Evolutionary conservation across 2,888 invertebrate species (phyloP).

Genomic region (Metallyticus violacea): DNA sequence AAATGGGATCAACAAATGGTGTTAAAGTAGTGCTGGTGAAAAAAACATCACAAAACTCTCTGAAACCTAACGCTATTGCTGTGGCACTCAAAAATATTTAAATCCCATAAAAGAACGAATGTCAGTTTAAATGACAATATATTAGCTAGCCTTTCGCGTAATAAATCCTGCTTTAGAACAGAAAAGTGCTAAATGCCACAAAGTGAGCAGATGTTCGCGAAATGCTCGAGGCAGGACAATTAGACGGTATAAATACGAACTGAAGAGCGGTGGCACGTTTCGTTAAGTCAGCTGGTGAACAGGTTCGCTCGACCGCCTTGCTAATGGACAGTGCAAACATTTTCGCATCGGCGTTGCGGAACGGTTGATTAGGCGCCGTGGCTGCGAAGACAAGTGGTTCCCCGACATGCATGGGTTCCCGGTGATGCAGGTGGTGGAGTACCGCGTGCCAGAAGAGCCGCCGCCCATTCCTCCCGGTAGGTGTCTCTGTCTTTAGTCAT

Average conservation of each 20-base stretch:
- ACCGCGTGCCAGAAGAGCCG: constrained; percentile 52
- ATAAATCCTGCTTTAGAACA: too few relatives aligned
- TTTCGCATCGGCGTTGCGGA: too few relatives aligned
- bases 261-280: neutral
- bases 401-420: constrained; percentile 59
- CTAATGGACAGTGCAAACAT: neutral
- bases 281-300: neutral
- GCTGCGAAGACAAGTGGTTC: neutral
- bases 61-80: neutral
- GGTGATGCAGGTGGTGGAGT: constrained; percentile 65
- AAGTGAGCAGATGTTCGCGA: neutral
- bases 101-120: too few relatives aligned
- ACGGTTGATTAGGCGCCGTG: neutral
- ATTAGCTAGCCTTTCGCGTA: too few relatives aligned
- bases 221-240: neutral
- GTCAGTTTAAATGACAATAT: too few relatives aligned
- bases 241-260: neutral
- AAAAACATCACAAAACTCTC: too few relatives aligned
- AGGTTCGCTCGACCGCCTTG: neutral
- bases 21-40: neutral
- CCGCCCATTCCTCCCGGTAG: constrained; percentile 36
- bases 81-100: too few relatives aligned
- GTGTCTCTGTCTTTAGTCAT: neutral
- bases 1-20: neutral
- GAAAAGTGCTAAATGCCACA: neutral